Base-by-base conservation (phyloP, 1,140 invertebrate species). In the Andricus grossulariae region DNA sequence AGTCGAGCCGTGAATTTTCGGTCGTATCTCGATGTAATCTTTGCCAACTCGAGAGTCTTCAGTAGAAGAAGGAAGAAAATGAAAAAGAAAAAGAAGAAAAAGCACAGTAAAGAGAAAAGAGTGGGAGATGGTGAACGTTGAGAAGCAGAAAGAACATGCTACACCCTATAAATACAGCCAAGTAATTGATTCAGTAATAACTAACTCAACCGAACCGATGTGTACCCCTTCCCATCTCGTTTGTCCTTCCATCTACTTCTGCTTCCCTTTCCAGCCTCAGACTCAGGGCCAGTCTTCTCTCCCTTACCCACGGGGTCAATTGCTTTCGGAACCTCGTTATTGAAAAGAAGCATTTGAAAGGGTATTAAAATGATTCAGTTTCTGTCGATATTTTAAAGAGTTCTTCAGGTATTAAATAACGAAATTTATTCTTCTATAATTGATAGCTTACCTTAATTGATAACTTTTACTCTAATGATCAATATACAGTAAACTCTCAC, bases 141-240 rank as follows among this genome's bases (percentile, higher is more conserved):
- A 86, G 78, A 77, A 82, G 72, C 75, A 83, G 82, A 84, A 88
- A 86, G 87, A 89, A 89, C 88, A 88, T 84, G 86, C 86, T 89
- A 89, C 88, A 89, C 89, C 86, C 88, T 88, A 90, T 90, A 90
- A 89, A 89, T 89, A 89, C 88, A 83, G 82, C 70, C 82, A 87
- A 82, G 89, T 89, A 90, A 90, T 90, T 90, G 89, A 90, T 90
- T 89, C 89, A 85, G 88, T 89, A 90, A 90, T 90, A 90, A 90
- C 88, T 90, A 90, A 90, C 89, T 90, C 89, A 89, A 88, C 81
- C 83, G 81, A 80, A 76, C 50, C 51, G 49, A 71, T 76, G 16
- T 57, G 50, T 55, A 76, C 72, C 78, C 79, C 71, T 72, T 51
- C 60, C 70, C 72, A 78, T 78, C 76, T 71, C 81, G 76, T 71